These are phyloP conservation scores for Siphonodentalium dalli DNA, from an alignment of 2,888 invertebrate genomes.

Conservation along the genomic window DNA sequence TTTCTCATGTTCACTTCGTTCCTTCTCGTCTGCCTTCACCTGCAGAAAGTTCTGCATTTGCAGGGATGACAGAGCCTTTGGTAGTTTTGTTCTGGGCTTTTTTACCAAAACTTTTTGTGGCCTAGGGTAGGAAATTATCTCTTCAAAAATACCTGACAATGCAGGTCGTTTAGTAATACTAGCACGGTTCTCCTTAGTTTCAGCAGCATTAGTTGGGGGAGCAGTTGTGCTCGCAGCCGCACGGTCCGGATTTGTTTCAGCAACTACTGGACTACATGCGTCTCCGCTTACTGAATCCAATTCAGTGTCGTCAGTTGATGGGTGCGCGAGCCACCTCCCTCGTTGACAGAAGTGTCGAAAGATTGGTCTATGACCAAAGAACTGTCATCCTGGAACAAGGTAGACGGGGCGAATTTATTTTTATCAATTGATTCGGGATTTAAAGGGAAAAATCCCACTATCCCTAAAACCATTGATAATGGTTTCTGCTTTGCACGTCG, in stretches of 20 bases:
- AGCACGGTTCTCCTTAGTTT: no score
- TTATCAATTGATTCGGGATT: neutral
- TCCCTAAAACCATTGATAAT: neutral
- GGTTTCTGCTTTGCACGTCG: neutral
- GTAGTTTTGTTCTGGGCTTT: no score
- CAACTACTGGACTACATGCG: neutral
- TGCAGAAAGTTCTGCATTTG: neutral
- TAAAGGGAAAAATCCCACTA: neutral
- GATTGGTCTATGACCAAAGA: neutral
- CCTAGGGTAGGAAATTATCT: neutral
- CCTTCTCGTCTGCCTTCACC: neutral
- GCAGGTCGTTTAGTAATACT: neutral
- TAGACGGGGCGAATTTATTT: neutral
- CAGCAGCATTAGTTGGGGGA: no score
- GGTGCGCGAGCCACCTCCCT: no score
- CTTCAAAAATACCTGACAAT: neutral
- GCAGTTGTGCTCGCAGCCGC: neutral
- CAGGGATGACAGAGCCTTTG: neutral
- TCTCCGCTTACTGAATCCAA: neutral
- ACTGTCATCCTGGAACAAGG: neutral
- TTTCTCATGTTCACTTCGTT: neutral
- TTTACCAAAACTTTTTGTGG: no score
- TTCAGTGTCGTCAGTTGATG: no score
- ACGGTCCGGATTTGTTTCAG: neutral
- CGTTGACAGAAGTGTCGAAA: no score